Base-by-base conservation (phyloP, 2,113 vertebrate species). In the Serinus canaria region DNA sequence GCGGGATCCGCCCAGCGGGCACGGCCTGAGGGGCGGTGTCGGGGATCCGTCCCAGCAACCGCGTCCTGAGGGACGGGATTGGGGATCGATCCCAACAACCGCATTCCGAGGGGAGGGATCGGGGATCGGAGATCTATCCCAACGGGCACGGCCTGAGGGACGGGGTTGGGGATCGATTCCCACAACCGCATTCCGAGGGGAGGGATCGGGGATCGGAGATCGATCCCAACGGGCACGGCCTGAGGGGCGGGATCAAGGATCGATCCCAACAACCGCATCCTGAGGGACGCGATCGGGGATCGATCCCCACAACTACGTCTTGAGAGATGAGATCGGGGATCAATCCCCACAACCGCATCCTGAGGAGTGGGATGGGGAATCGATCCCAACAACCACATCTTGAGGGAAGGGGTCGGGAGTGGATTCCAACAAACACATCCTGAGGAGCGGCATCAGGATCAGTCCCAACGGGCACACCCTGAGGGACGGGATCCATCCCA, bases 131-230 rank as follows among this genome's bases (percentile, higher is more conserved):
- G 39, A 43, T 33, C 12, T 3, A 21, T 56, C 31, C 31, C 52
- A 19, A 18, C 16, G 6, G 2, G 6, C 16, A 5, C 16, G 18
- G 11, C 19, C 53, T 21, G 53, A 33, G 53, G 20, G 13, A 8
- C 3, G 43, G 30, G 13, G 5, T 7, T 8, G 25, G 10, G 33
- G 11, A 44, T 62, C 2, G 3, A 15, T 63, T n/a, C n/a, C n/a
- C n/a, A n/a, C 60, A 0, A 2, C 0, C 16, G 2, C 13, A 15
- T 25, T 16, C 35, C 2, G 17, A 50, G 28, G 64, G 6, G 6
- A 9, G n/a, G n/a, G n/a, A n/a, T n/a, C n/a, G n/a, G 8, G 24
- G 31, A 37, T 9, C 5, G 3, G 10, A 13, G 24, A 27, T 30
- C 13, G 58, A 14, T 58, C 56, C 21, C 56, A 15, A 8, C 3